Evolutionary conservation across 2,888 invertebrate genomes (phyloP), one percentile per base, ranked within the genome.

Genomic region (Apamea crenata): DNA sequence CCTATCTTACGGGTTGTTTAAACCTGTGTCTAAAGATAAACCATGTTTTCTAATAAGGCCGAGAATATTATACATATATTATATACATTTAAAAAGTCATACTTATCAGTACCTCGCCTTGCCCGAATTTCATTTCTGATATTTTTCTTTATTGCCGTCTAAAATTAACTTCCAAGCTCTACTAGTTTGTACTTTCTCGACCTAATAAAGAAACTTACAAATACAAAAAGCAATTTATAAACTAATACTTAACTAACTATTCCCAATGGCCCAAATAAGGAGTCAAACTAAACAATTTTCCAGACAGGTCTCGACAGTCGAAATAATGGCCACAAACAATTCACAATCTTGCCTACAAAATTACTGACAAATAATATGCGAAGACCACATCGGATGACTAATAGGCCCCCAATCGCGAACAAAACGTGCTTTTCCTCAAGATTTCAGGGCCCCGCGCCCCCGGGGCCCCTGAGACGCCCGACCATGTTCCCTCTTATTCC

Each of bases 401-500:
- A 90, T 81, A 68, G 81, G 77, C 67, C 74, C 74, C 75, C 78
- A 63, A 74, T 77, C 53, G 70, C 74, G 77, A 77, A 81, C 76
- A 89, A 80, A 82, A 81, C 63, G 70, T 78, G 78, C 74, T 84
- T 88, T 59, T 80, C 80, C 77, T 73, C n/a, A 40, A 82, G 70
- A 80, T 83, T 76, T 74, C 40, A 40, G 50, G 44, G 63, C n/a
- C 65, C 32, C 21, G 8, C 14, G 16, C 7, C 16, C 32, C 50
- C 12, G 1, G 12, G 36, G 25, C 47, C 85, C 25, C 40, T 8
- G 53, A 47, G 36, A 25, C 68, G 0, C 7, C 6, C 65, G 29
- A 53, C 67, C 63, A 73, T 72, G 29, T 72, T 87, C 40, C 61
- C 40, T 56, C 61, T 77, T 85, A 83, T 84, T 77, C 69, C 66